Conservation (phyloP, 2,888 invertebrate genomes). For the Criorhina ranunculi region DNA sequence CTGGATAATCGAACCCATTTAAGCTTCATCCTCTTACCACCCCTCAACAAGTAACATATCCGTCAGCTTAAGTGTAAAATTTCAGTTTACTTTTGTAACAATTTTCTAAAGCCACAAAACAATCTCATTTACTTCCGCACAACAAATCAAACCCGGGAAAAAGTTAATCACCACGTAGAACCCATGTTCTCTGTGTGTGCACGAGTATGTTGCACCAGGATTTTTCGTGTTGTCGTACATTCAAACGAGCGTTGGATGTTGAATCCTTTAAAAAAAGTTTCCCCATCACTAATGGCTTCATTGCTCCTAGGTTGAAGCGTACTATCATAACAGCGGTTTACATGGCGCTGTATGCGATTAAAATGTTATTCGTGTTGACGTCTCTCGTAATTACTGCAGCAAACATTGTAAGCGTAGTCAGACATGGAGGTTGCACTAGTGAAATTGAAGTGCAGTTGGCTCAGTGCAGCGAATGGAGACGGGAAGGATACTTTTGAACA, state of each 20-base stretch:
- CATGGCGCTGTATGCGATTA: slow-evolving; percentile 55
- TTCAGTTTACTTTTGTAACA: slow-evolving; percentile 21
- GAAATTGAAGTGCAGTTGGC: slow-evolving; percentile 35
- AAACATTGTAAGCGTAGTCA: slow-evolving; percentile 16
- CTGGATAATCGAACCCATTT: background rate
- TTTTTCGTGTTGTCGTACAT: slow-evolving; percentile 25
- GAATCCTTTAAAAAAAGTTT: background rate
- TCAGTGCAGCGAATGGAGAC: slow-evolving; percentile 16
- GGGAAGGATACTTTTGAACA: slow-evolving; percentile 16
- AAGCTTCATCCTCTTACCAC: background rate
- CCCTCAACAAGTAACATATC: slow-evolving; percentile 1
- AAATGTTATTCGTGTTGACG: slow-evolving; percentile 63
- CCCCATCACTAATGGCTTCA: slow-evolving; percentile 1
- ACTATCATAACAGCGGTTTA: slow-evolving; percentile 46
- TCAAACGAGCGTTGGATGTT: background rate
- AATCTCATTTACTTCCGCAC: slow-evolving; percentile 28
- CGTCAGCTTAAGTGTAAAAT: background rate
- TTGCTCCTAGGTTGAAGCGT: slow-evolving; percentile 6
- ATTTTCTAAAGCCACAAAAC: slow-evolving; percentile 13
- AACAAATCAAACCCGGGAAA: slow-evolving; percentile 13
- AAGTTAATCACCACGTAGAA: slow-evolving; percentile 45
- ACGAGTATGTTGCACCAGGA: slow-evolving; percentile 30
- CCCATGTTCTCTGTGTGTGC: slow-evolving; percentile 9
- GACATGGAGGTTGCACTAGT: background rate
- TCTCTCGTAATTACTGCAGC: slow-evolving; percentile 43